Percentiles rank a stretch among this genome's conserved stretches.
phyloP scores from a whole-genome alignment of 2,113 vertebrate genomes.

The Phrynosoma blainvillii region DNA sequence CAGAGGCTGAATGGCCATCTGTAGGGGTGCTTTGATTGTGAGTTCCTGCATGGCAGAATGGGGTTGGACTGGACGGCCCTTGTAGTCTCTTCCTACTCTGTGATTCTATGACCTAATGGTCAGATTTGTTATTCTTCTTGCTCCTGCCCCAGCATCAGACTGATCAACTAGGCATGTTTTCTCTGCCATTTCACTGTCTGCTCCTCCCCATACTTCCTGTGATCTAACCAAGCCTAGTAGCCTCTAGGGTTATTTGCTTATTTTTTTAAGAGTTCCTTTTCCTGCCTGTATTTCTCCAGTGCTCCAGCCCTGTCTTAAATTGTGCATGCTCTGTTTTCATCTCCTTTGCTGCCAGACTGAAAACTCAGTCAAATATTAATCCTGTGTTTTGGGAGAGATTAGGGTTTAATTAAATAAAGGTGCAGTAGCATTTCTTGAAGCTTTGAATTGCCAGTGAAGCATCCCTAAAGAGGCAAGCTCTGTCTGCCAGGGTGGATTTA shows the following conservation, averaged over 20 bases:
- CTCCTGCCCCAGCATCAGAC: rapidly evolving
- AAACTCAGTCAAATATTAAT: slow-evolving; percentile 15
- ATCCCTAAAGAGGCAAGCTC: rapidly evolving
- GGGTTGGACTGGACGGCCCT: no score
- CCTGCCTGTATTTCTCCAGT: neutral
- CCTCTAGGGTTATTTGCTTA: neutral
- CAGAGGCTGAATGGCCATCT: no score
- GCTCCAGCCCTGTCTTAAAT: neutral
- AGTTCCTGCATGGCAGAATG: no score
- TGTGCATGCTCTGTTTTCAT: neutral
- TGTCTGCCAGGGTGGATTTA: rapidly evolving
- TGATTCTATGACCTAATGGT: neutral
- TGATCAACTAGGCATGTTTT: neutral
- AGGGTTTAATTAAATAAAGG: neutral
- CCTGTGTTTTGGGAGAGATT: neutral
- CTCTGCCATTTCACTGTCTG: rapidly evolving
- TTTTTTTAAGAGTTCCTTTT: slow-evolving; percentile 25
- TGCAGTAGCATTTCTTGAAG: neutral
- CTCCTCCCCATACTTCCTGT: slow-evolving; percentile 7
- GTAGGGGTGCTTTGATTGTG: no score
- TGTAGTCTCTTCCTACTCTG: no score
- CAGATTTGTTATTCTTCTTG: rapidly evolving
- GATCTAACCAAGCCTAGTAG: neutral
- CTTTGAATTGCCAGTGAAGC: slow-evolving; percentile 34
- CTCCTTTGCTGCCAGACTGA: neutral